Evolutionary conservation across 2,113 vertebrate genomes (phyloP).

Genomic region (Rana temporaria): DNA sequence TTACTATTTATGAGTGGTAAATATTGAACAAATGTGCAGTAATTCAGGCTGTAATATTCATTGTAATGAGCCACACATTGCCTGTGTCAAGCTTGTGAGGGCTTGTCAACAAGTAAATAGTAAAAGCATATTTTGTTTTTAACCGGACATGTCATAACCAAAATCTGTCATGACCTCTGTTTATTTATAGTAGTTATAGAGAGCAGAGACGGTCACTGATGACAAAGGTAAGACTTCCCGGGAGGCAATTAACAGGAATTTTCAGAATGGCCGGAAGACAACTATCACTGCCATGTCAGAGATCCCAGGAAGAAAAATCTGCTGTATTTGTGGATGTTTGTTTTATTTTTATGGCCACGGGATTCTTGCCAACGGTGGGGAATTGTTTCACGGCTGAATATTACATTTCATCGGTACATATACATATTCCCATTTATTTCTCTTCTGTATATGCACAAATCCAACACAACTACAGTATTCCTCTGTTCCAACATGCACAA

Average conservation of each 20-base stretch:
- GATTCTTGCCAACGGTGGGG: slow-evolving; percentile 32
- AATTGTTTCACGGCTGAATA: slow-evolving; percentile 22
- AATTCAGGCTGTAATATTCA: neutral
- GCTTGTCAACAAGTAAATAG: neutral
- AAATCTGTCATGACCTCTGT: slow-evolving; percentile 16
- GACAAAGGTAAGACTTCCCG: slow-evolving; percentile 52
- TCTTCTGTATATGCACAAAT: too few species aligned
- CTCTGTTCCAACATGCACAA: too few species aligned
- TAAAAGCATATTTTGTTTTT: slow-evolving; percentile 16
- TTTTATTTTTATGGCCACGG: slow-evolving; percentile 38
- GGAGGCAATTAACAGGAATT: slow-evolving; percentile 51
- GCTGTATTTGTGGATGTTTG: neutral
- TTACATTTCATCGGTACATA: neutral
- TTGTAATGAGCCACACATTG: neutral
- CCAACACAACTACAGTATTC: too few species aligned
- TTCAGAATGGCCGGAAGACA: slow-evolving; percentile 46
- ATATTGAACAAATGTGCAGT: too few species aligned
- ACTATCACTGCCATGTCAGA: slow-evolving; percentile 38
- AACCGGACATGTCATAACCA: slow-evolving; percentile 9
- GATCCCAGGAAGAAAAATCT: slow-evolving; percentile 39
- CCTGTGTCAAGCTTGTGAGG: neutral
- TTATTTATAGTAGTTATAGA: slow-evolving; percentile 45
- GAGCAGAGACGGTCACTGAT: slow-evolving; percentile 36
- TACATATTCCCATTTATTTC: too few species aligned
- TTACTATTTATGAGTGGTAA: too few species aligned